A percentile compares a stretch with the other conserved stretches of the same genome.
Evolutionary conservation across 2,888 invertebrate genomes (phyloP).

Genomic region (Lysandra coridon): DNA sequence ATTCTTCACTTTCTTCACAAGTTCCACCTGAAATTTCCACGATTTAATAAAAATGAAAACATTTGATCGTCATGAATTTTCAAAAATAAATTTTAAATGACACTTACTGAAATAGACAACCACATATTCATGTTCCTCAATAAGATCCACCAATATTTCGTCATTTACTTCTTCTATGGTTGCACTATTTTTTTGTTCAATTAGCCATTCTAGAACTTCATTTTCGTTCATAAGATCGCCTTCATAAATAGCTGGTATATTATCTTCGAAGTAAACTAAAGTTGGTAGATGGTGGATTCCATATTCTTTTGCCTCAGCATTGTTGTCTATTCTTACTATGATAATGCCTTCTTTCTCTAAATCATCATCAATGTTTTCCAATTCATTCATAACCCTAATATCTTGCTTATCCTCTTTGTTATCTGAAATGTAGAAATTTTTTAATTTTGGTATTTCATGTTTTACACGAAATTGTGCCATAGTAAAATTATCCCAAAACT

Average conservation of each 20-base stretch:
- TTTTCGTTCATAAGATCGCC: slow-evolving; percentile 95
- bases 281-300: slow-evolving; percentile 94
- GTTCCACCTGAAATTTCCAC: slow-evolving; percentile 82
- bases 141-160: slow-evolving; percentile 91
- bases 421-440: slow-evolving; percentile 74
- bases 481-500: slow-evolving; percentile 63
- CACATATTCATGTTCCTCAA: slow-evolving; percentile 95
- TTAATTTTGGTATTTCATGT: background rate
- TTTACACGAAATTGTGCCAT: background rate
- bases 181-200: slow-evolving; percentile 92
- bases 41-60: slow-evolving; percentile 20
- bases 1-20: slow-evolving; percentile 93
- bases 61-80: background rate
- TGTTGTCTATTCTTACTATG: slow-evolving; percentile 94
- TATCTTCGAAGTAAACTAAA: slow-evolving; percentile 93
- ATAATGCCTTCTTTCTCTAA: slow-evolving; percentile 94
- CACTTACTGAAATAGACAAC: slow-evolving; percentile 94
- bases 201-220: slow-evolving; percentile 93
- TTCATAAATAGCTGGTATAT: slow-evolving; percentile 94
- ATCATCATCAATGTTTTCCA: slow-evolving; percentile 96
- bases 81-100: background rate
- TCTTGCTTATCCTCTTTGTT: slow-evolving; percentile 95
- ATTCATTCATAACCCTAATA: slow-evolving; percentile 90
- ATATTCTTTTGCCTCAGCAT: slow-evolving; percentile 93
- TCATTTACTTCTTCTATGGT: slow-evolving; percentile 97